Evolutionary conservation across 1,140 invertebrate species (phyloP).

Genomic region (Bombus vancouverensis): DNA sequence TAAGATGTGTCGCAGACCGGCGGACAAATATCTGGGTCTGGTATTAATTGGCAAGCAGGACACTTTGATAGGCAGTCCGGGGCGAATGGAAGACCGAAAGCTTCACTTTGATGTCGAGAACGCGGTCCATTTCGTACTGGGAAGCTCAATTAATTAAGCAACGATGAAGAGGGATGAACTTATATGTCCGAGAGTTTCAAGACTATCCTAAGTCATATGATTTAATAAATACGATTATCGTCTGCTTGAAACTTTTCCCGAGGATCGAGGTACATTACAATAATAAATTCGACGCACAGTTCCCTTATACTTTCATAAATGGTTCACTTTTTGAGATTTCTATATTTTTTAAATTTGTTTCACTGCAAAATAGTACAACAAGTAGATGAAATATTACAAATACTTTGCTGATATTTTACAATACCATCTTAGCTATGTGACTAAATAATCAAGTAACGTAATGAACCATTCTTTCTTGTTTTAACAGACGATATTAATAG

Average conservation of each 20-base stretch:
- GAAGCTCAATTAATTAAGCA: slow-evolving; percentile 79
- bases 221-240: slow-evolving; percentile 19
- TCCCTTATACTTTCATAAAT: not conserved
- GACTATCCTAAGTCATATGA: slow-evolving; percentile 51
- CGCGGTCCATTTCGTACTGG: slow-evolving; percentile 75
- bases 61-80: slow-evolving; percentile 70
- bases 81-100: slow-evolving; percentile 54
- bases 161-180: slow-evolving; percentile 53
- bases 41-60: slow-evolving; percentile 78
- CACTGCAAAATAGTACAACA: not conserved
- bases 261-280: not conserved
- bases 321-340: no score
- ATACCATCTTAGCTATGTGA: not conserved
- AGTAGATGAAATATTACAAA: not conserved
- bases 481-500: not conserved
- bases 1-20: slow-evolving; percentile 71
- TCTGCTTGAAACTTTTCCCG: not conserved
- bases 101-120: slow-evolving; percentile 74
- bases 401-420: not conserved
- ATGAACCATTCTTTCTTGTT: not conserved
- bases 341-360: not conserved
- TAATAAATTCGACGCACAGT: not conserved
- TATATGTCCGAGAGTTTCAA: slow-evolving; percentile 52
- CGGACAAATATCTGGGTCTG: slow-evolving; percentile 73
- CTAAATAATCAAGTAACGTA: not conserved